Conservation (phyloP, 2,113 vertebrate species). For the Dryoscopus gambensis region DNA sequence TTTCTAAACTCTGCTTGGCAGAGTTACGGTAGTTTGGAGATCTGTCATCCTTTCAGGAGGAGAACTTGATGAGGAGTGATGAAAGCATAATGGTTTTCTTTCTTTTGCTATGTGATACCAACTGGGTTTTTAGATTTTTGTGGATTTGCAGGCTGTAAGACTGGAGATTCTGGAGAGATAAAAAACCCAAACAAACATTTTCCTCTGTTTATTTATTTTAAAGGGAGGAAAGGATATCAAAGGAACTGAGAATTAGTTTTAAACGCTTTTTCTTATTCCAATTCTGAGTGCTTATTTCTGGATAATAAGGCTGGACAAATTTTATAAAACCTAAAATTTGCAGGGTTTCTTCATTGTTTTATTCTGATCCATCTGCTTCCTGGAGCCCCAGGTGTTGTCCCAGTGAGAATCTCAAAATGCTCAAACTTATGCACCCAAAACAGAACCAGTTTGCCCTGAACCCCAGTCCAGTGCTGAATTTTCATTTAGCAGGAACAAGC, state of each 20-base stretch:
- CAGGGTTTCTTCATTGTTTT: not conserved
- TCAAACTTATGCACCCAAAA: not conserved
- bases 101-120: not conserved
- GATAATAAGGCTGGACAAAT: not conserved
- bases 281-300: not conserved
- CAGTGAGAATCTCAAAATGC: not conserved
- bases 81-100: not conserved
- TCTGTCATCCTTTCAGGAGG: constrained; percentile 17
- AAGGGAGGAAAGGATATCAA: not conserved
- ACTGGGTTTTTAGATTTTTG: not conserved
- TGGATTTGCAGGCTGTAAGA: not conserved
- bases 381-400: not conserved
- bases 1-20: constrained; percentile 8
- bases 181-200: not conserved
- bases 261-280: not conserved
- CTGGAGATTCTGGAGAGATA: not conserved
- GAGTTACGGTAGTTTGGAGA: not conserved
- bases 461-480: not conserved
- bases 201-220: not conserved
- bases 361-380: not conserved
- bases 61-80: not conserved
- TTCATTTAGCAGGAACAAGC: not conserved
- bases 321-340: not conserved
- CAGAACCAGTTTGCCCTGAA: not conserved
- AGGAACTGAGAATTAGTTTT: not conserved